Evolutionary conservation across 2,888 invertebrate genomes (phyloP).

Genomic region (Andrena minutula): DNA sequence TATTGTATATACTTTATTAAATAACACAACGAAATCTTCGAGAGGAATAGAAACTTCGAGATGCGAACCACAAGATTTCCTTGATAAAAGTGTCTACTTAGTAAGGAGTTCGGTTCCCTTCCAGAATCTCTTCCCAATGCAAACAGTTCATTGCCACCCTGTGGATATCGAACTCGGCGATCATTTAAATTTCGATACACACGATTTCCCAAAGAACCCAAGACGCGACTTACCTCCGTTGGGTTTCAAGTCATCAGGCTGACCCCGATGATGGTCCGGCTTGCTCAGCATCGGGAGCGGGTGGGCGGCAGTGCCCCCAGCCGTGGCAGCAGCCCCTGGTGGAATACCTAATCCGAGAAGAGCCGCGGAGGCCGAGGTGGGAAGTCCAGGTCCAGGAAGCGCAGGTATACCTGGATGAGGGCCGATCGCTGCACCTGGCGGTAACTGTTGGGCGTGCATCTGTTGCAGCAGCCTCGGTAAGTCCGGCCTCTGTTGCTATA

Average conservation of each 20-base stretch:
- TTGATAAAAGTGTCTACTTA: too few relatives aligned
- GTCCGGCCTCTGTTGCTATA: slow-evolving; percentile 94
- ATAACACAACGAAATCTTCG: too few relatives aligned
- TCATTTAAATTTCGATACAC: neutral
- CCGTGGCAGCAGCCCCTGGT: slow-evolving; percentile 86
- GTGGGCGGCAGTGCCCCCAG: slow-evolving; percentile 90
- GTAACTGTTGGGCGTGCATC: slow-evolving; percentile 94
- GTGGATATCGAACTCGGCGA: neutral
- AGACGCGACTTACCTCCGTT: slow-evolving; percentile 88
- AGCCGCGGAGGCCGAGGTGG: slow-evolving; percentile 85
- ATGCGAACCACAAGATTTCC: too few relatives aligned
- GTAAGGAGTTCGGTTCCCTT: too few relatives aligned
- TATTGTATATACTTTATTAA: too few relatives aligned
- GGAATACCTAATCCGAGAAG: slow-evolving; percentile 85
- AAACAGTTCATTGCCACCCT: neutral
- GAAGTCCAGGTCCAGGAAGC: slow-evolving; percentile 85
- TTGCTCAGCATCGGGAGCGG: slow-evolving; percentile 92
- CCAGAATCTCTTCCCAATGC: neutral
- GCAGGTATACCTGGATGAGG: slow-evolving; percentile 89
- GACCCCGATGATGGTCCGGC: slow-evolving; percentile 90
- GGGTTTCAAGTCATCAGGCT: slow-evolving; percentile 90
- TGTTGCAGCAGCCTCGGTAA: slow-evolving; percentile 94
- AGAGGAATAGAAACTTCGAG: too few relatives aligned
- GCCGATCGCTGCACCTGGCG: slow-evolving; percentile 90
- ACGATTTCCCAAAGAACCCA: neutral